Evolutionary conservation across 2,888 invertebrate genomes (phyloP), one percentile per base, ranked within the genome.

Genomic region (Alloscopus bannaensis): DNA sequence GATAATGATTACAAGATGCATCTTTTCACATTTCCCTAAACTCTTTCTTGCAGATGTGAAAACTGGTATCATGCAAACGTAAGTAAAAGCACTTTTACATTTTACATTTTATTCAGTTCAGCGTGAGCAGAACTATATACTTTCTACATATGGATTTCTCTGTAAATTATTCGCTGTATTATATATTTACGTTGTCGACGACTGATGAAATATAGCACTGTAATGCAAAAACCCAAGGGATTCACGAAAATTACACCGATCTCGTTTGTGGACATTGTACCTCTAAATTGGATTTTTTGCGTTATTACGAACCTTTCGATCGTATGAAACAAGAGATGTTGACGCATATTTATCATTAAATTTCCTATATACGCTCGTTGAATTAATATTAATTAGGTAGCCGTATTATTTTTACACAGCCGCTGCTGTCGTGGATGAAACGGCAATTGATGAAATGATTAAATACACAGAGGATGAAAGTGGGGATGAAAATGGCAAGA

Each of bases 1-100:
- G n/a, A n/a, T n/a, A n/a, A n/a, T n/a, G n/a, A n/a, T n/a, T n/a
- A n/a, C n/a, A n/a, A n/a, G n/a, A n/a, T n/a, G n/a, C n/a, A n/a
- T n/a, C n/a, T n/a, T n/a, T n/a, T n/a, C n/a, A n/a, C n/a, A n/a
- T n/a, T n/a, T n/a, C n/a, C n/a, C n/a, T n/a, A n/a, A n/a, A n/a
- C n/a, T n/a, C n/a, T n/a, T 29, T 13, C 31, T 72, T 72, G 40
- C 42, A 72, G 72, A 42, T 99, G 99, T 88, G 99, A 99, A 88
- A 99, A 99, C 88, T 99, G 99, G 99, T 95, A 93, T 87, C 99
- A 99, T 90, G 91, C 93, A 29, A 89, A 90, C 88, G 92, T 92
- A 88, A 86, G 88, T 86, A 50, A 18, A 18, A n/a, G 13, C 13
- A 8, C 42, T 55, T 36, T 8, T n/a, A n/a, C n/a, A n/a, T n/a